Conservation (phyloP, 1,140 invertebrate genomes). For the Aphis gossypii region DNA sequence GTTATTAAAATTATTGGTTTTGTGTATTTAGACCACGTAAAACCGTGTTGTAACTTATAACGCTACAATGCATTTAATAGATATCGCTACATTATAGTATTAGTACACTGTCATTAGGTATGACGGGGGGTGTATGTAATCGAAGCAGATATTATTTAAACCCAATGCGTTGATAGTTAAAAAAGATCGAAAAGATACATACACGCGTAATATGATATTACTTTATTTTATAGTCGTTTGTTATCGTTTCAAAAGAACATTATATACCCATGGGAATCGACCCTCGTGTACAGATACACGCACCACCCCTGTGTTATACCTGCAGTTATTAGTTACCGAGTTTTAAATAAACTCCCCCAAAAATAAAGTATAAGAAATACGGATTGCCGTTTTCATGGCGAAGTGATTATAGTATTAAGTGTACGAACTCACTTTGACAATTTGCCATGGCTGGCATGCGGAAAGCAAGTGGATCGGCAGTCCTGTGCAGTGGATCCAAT, state of each 20-base stretch:
- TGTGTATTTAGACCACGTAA: not conserved
- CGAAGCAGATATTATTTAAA: not conserved
- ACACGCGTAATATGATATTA: constrained; percentile 23
- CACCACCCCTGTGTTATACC: not conserved
- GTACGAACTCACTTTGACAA: constrained; percentile 83
- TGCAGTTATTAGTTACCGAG: not conserved
- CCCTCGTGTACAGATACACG: not conserved
- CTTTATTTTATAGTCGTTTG: not conserved
- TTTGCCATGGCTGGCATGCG: constrained; percentile 85
- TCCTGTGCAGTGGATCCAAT: constrained; percentile 69
- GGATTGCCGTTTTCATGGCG: not conserved
- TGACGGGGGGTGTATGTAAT: not conserved
- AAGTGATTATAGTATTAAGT: not conserved
- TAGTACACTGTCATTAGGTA: not conserved
- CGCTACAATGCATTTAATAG: not conserved
- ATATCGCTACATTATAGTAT: not conserved
- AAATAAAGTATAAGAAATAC: not conserved
- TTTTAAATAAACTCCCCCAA: constrained; percentile 1
- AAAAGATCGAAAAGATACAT: not conserved
- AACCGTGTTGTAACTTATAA: not conserved
- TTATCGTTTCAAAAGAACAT: constrained; percentile 24
- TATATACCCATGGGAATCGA: constrained; percentile 29
- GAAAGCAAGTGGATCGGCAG: constrained; percentile 79
- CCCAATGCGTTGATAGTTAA: not conserved
- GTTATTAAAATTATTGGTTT: not conserved